Evolutionary conservation across 2,113 vertebrate species (phyloP), one percentile per base, ranked within the genome.

Genomic region (Xyliphius kryptos): DNA sequence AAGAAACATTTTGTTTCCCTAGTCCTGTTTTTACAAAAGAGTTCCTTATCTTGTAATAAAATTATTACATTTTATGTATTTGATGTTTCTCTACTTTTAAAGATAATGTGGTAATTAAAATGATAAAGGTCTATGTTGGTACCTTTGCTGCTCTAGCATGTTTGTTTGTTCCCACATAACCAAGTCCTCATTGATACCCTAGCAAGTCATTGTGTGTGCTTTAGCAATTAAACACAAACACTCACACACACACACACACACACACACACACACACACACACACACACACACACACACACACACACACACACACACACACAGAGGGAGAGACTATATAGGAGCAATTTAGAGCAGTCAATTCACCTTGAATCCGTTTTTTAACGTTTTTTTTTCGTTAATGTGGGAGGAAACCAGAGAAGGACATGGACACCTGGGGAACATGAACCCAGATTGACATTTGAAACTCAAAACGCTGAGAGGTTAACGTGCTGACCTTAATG

Each of bases 151-250:
- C 82, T 83, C 82, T 80, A 84, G 68, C 66, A 68, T 48, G 68
- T 84, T 82, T 79, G 79, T 78, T 57, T 80, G n/a, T 59, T 69
- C 66, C 53, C 68, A 50, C 56, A 56, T 63, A 46, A 58, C 52
- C 60, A 22, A 36, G 43, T 66, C 65, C 63, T 69, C 61, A 48
- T 86, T 82, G 85, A 32, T 82, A 86, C 87, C 87, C 86, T 83
- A 84, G 84, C 81, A 83, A 89, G 88, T 86, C 86, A 89, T 91
- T 91, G 87, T 91, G 85, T 81, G 81, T 82, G 83, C 87, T 81
- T 83, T 61, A 46, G 17, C 32, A 21, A 15, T 37, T 32, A 26
- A 40, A 40, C 40, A n/a, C 22, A 63, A 20, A 19, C 51, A 62
- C 47, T 20, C 63, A 44, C 66, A 67, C 64, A 38, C 56, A 60